A percentile compares a stretch with the other conserved stretches of the same genome.
phyloP scores from a whole-genome alignment of 2,113 vertebrate species.

The Notothenia rossii region DNA sequence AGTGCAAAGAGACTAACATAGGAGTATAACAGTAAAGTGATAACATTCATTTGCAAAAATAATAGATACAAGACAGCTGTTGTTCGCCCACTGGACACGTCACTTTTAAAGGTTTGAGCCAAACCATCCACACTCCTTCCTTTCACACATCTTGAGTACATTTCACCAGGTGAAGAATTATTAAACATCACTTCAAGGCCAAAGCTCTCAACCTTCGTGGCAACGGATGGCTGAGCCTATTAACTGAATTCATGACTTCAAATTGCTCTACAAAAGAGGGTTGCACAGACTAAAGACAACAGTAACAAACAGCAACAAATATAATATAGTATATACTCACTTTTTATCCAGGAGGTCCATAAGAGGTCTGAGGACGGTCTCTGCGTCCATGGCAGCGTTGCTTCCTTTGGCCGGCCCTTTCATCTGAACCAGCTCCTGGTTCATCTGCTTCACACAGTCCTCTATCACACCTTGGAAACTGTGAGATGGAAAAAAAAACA shows the following conservation, averaged over 20 bases:
- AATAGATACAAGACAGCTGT: no score
- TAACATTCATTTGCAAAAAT: no score
- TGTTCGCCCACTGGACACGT: not conserved
- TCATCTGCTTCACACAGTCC: constrained; percentile 97
- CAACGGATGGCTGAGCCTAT: not conserved
- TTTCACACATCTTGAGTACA: not conserved
- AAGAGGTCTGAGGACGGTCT: constrained; percentile 91
- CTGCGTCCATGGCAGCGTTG: constrained; percentile 93
- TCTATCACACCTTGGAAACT: constrained; percentile 94
- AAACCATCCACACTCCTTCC: not conserved
- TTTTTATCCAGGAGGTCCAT: constrained; percentile 98
- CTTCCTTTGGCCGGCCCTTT: constrained; percentile 88
- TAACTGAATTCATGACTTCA: constrained; percentile 1
- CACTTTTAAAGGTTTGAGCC: no score
- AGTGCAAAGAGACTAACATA: no score
- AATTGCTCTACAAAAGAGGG: not conserved
- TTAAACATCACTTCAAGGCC: not conserved
- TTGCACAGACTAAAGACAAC: not conserved
- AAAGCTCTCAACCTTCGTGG: not conserved
- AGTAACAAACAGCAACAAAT: not conserved
- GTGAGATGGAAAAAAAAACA: constrained; percentile 30
- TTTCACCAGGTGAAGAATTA: not conserved
- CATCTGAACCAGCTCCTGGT: constrained; percentile 92
- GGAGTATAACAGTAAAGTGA: no score
- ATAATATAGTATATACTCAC: constrained; percentile 75